Percentiles rank a stretch among this genome's conserved stretches.
Conservation (phyloP, 2,113 vertebrate species). For the Nothoprocta perdicaria region DNA sequence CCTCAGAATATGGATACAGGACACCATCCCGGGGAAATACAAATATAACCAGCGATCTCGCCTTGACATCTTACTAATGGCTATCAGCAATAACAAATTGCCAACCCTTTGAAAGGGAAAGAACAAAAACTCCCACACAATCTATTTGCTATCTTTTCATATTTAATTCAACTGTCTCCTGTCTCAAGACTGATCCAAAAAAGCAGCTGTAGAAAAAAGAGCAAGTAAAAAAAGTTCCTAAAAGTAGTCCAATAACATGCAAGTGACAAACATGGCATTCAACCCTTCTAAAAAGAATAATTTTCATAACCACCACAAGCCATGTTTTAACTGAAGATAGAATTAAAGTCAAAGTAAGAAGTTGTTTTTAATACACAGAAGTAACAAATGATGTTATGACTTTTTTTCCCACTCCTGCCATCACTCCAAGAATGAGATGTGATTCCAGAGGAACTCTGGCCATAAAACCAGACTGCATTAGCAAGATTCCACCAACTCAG, state of each 20-base stretch:
- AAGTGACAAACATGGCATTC: not conserved
- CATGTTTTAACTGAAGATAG: not conserved
- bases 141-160: not conserved
- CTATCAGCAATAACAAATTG: conserved; percentile 61
- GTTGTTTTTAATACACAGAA: not conserved
- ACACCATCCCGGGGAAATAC: conserved; percentile 27
- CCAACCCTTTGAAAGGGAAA: not conserved
- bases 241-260: not conserved
- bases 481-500: not conserved
- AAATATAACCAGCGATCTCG: conserved; percentile 34
- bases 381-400: not conserved
- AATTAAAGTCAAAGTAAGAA: not conserved
- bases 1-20: conserved; percentile 39
- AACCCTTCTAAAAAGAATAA: not conserved
- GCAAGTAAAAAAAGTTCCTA: not conserved
- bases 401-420: not conserved
- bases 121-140: no score
- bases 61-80: conserved; percentile 60
- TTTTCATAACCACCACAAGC: not conserved
- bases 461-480: not conserved
- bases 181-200: not conserved
- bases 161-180: not conserved
- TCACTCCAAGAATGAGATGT: not conserved
- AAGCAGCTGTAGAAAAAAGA: not conserved
- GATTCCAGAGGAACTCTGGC: not conserved